phyloP scores from a whole-genome alignment of 2,888 invertebrate genomes.

The Siphlonurus alternatus region DNA sequence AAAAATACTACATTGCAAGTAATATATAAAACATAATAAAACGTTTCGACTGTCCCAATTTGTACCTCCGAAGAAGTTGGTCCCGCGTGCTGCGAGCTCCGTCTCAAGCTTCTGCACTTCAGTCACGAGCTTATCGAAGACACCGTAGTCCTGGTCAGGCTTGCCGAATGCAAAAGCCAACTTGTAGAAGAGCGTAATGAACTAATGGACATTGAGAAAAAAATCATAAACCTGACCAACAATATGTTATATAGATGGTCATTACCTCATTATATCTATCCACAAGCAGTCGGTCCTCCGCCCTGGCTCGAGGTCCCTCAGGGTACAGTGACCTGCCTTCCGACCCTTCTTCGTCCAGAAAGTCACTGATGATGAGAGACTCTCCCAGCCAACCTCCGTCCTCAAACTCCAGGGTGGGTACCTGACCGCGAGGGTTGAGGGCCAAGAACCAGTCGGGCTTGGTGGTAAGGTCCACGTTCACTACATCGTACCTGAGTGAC shows the following conservation, averaged over 20 bases:
- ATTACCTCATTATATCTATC: slow-evolving; percentile 40
- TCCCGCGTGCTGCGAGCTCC: slow-evolving; percentile 42
- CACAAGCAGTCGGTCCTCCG: slow-evolving; percentile 52
- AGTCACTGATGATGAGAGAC: slow-evolving; percentile 61
- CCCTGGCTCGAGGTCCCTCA: slow-evolving; percentile 44
- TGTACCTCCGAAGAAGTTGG: slow-evolving; percentile 39
- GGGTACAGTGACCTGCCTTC: slow-evolving; percentile 41
- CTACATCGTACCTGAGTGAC: slow-evolving; percentile 44
- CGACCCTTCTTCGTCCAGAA: slow-evolving; percentile 64
- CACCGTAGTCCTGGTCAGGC: slow-evolving; percentile 24
- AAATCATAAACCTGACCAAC: no score
- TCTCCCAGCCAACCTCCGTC: slow-evolving; percentile 54
- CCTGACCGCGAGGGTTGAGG: slow-evolving; percentile 32
- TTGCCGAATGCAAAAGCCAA: slow-evolving; percentile 18
- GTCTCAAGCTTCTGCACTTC: slow-evolving; percentile 46
- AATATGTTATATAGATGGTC: background rate
- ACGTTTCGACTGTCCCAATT: background rate
- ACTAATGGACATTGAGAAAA: no score
- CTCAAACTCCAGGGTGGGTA: slow-evolving; percentile 54
- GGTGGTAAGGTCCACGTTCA: slow-evolving; percentile 38
- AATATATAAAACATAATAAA: no score
- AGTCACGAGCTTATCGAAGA: slow-evolving; percentile 34
- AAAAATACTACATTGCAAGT: no score
- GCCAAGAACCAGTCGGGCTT: slow-evolving; percentile 72
- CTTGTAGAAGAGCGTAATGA: slow-evolving; percentile 36